Evolutionary conservation across 2,888 invertebrate species (phyloP).

Genomic region (Microchrysa polita): DNA sequence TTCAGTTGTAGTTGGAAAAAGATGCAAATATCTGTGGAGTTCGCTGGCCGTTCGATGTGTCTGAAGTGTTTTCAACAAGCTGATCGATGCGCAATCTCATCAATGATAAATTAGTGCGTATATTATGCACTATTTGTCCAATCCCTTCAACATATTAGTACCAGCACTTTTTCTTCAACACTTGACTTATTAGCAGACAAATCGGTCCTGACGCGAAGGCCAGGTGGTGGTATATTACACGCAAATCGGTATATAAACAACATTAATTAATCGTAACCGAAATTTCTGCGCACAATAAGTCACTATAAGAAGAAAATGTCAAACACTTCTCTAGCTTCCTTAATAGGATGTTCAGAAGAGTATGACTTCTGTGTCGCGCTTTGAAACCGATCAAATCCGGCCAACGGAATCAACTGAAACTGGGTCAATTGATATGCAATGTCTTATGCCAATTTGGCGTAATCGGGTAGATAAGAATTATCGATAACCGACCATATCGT

Average conservation of each 20-base stretch:
- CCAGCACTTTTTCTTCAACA: constrained; percentile 2
- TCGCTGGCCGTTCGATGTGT: constrained; percentile 18
- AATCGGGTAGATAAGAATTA: neutral
- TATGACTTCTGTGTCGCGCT: too few relatives aligned
- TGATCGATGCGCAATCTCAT: constrained; percentile 22
- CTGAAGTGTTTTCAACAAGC: constrained; percentile 27
- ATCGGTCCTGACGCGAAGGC: neutral
- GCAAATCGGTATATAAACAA: neutral
- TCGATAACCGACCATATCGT: neutral
- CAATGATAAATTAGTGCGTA: neutral
- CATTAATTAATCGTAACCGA: neutral
- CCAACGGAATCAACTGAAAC: constrained; percentile 45
- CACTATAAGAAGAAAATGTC: neutral
- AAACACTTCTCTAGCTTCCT: too few relatives aligned
- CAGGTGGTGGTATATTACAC: too few relatives aligned
- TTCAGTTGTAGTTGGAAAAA: constrained; percentile 11
- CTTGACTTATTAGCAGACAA: neutral
- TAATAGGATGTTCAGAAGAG: too few relatives aligned
- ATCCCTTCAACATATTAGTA: neutral
- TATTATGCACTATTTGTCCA: neutral
- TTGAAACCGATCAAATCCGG: constrained; percentile 40
- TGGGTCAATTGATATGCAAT: constrained; percentile 31
- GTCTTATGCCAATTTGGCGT: constrained; percentile 38
- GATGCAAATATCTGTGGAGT: constrained; percentile 25
- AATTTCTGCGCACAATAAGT: neutral